phyloP scores from a whole-genome alignment of 2,888 invertebrate genomes.

The Deilephila elpenor region DNA sequence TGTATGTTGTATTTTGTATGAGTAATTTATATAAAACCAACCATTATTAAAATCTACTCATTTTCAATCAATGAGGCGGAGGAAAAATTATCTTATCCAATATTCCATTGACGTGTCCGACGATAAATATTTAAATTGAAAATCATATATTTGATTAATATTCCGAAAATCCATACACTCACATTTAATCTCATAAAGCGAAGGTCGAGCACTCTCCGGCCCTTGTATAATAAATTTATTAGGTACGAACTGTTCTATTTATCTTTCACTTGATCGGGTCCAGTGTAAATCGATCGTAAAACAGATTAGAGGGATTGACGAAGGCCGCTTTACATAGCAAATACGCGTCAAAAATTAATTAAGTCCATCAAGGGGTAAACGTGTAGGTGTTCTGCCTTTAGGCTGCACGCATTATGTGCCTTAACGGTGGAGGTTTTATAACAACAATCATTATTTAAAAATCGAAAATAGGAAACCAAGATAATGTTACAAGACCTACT shows the following conservation, averaged over 20 bases:
- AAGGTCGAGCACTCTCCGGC: conserved; percentile 19
- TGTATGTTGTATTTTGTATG: neutral
- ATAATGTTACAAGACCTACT: too few species aligned
- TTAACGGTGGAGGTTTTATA: too few species aligned
- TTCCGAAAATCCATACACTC: neutral
- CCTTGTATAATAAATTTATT: conserved; percentile 25
- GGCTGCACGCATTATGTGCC: neutral
- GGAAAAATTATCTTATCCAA: too few species aligned
- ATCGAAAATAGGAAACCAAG: neutral
- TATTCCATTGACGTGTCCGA: neutral
- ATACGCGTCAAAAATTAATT: conserved; percentile 69
- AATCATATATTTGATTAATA: conserved; percentile 5
- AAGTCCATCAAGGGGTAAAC: conserved; percentile 53
- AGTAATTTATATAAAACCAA: too few species aligned
- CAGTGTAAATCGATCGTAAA: conserved; percentile 58
- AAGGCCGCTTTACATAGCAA: conserved; percentile 52
- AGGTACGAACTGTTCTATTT: conserved; percentile 24
- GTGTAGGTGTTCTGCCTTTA: conserved; percentile 29
- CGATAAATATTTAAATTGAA: neutral
- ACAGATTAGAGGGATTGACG: conserved; percentile 51
- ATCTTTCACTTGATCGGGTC: conserved; percentile 44
- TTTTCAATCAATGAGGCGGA: too few species aligned
- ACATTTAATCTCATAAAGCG: conserved; percentile 14
- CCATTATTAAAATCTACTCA: too few species aligned
- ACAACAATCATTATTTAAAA: neutral